phyloP scores from a whole-genome alignment of 2,888 invertebrate genomes.

The Phanerotoma sp. region DNA sequence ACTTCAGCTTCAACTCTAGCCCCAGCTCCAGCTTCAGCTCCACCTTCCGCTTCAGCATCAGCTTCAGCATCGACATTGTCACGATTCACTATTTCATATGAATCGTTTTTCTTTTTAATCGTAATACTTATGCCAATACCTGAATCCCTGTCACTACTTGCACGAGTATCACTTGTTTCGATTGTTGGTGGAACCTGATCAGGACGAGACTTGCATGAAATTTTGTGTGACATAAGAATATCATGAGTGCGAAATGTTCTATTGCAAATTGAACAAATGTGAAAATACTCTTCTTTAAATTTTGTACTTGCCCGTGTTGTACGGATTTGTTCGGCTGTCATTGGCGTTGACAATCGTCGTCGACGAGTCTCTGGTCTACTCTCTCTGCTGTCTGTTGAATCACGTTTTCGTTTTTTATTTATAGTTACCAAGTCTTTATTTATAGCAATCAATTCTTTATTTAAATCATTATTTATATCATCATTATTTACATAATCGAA shows the following conservation, averaged over 20 bases:
- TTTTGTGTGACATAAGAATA: slow-evolving; percentile 43
- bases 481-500: background rate
- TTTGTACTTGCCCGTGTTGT: slow-evolving; percentile 14
- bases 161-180: slow-evolving; percentile 26
- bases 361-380: too few species aligned
- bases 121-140: slow-evolving; percentile 51
- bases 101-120: slow-evolving; percentile 53
- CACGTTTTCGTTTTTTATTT: slow-evolving; percentile 10
- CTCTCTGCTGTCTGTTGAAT: slow-evolving; percentile 6
- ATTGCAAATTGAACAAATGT: slow-evolving; percentile 32
- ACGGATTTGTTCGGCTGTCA: background rate
- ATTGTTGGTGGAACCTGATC: background rate
- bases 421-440: background rate
- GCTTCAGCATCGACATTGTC: slow-evolving; percentile 35
- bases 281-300: slow-evolving; percentile 1
- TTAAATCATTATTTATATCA: too few species aligned
- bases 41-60: too few species aligned
- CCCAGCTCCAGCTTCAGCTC: too few species aligned
- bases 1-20: too few species aligned
- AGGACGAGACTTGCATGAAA: slow-evolving; percentile 34
- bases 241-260: slow-evolving; percentile 45
- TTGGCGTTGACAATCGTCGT: slow-evolving; percentile 2
- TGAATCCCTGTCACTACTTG: slow-evolving; percentile 45
- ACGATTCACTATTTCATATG: slow-evolving; percentile 51
- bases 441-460: too few species aligned